phyloP scores from a whole-genome alignment of 2,797 vertebrate genomes.

The Serranus cabrilla region DNA sequence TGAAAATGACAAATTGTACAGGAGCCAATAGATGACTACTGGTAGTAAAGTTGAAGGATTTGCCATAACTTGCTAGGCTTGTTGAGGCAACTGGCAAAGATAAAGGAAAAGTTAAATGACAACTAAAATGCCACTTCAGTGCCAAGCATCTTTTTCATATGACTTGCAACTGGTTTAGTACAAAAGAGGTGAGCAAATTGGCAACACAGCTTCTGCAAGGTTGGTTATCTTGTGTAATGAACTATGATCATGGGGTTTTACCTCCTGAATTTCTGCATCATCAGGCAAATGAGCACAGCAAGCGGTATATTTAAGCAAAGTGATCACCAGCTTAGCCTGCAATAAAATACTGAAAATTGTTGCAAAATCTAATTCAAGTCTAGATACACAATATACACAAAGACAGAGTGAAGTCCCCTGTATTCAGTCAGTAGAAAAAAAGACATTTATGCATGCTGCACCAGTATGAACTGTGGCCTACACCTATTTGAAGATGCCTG shows the following conservation, averaged over 20 bases:
- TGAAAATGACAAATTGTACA: not conserved
- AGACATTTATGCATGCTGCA: not conserved
- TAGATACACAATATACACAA: not conserved
- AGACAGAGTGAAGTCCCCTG: not conserved
- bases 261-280: not conserved
- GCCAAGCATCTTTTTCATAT: not conserved
- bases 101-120: not conserved
- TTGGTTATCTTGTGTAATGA: not conserved
- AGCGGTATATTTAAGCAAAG: not conserved
- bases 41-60: not conserved
- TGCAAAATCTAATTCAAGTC: not conserved
- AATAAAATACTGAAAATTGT: slow-evolving; percentile 5
- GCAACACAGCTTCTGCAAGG: not conserved
- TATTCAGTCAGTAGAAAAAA: not conserved
- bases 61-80: not conserved
- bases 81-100: not conserved
- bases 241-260: not conserved
- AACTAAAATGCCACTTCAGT: not conserved
- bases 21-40: not conserved
- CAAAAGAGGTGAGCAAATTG: not conserved
- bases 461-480: not conserved
- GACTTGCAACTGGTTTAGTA: not conserved
- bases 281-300: not conserved
- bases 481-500: not conserved
- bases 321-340: not conserved